These are phyloP conservation scores for Acipenser transmontanus DNA, from an alignment of 2,797 vertebrate species.

Conservation along the genomic window DNA sequence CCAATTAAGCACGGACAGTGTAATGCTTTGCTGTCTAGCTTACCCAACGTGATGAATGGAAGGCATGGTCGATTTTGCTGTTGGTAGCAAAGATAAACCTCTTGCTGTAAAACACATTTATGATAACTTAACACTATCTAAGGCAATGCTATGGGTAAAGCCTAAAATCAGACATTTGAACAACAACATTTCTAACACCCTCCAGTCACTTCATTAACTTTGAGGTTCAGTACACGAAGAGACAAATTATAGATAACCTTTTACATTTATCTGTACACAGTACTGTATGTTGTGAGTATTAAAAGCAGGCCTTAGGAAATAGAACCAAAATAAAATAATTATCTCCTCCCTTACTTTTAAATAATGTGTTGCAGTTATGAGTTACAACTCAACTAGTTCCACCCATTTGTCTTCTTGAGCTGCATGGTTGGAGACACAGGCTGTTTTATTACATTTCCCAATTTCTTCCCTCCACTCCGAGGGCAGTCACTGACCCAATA, in stretches of 20 bases:
- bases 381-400: too few species aligned
- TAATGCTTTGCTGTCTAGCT: neutral
- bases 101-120: neutral
- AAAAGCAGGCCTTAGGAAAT: too few species aligned
- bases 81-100: neutral
- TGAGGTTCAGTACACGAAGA: neutral
- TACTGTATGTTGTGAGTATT: too few species aligned
- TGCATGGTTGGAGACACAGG: too few species aligned
- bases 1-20: neutral
- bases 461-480: too few species aligned
- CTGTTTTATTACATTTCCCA: too few species aligned
- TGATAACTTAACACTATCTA: neutral
- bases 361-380: too few species aligned
- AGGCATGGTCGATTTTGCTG: neutral
- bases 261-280: neutral
- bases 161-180: neutral
- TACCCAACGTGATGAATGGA: neutral
- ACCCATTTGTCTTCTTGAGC: too few species aligned
- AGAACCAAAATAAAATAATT: too few species aligned
- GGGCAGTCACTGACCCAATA: too few species aligned
- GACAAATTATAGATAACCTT: neutral
- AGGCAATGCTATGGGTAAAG: neutral
- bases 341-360: too few species aligned
- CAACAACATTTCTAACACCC: neutral
- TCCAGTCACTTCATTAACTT: neutral